Evolutionary conservation across 2,888 invertebrate genomes (phyloP).

Genomic region (Heliconius ethilla): DNA sequence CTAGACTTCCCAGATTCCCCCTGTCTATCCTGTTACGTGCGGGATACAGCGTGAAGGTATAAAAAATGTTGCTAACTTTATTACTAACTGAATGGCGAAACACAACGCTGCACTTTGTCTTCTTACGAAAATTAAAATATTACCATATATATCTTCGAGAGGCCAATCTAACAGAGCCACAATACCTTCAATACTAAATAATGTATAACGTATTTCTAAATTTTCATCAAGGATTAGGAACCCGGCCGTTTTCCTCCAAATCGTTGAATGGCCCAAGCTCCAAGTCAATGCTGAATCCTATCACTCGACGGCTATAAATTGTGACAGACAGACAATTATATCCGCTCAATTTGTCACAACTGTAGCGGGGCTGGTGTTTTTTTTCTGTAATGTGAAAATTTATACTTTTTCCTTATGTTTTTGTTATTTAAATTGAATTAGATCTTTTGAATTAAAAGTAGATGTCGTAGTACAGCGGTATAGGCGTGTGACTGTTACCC

Average conservation of each 20-base stretch:
- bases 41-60: too few species aligned
- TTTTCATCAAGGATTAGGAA: neutral
- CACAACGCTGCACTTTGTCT: too few species aligned
- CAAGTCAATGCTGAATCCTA: constrained; percentile 7
- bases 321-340: constrained; percentile 17
- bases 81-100: too few species aligned
- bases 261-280: neutral
- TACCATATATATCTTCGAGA: too few species aligned
- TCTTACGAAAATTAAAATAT: too few species aligned
- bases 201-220: neutral
- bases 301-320: constrained; percentile 17
- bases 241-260: neutral
- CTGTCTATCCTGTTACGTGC: too few species aligned
- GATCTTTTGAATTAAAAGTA: neutral
- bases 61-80: too few species aligned
- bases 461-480: too few species aligned
- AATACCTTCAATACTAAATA: too few species aligned
- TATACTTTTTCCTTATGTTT: constrained; percentile 4
- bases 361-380: neutral
- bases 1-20: too few species aligned
- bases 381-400: constrained; percentile 12
- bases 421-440: constrained; percentile 7
- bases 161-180: too few species aligned
- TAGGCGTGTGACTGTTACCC: too few species aligned
- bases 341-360: constrained; percentile 16